phyloP scores from a whole-genome alignment of 2,888 invertebrate species.

The Caenorhabditis sp. region DNA sequence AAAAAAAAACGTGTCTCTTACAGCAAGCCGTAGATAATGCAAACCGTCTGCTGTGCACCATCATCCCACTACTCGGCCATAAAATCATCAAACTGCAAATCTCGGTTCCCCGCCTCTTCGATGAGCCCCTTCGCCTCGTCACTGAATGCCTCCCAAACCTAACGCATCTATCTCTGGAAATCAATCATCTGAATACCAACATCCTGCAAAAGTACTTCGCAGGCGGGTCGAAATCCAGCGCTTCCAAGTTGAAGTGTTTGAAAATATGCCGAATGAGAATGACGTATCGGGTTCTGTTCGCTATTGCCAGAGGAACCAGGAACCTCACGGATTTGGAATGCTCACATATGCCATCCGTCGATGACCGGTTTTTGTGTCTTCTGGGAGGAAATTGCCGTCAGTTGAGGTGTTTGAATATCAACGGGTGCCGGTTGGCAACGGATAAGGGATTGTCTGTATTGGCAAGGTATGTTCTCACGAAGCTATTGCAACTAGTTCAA shows the following conservation, averaged over 20 bases:
- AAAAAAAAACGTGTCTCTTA: neutral
- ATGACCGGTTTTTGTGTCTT: conserved; percentile 81
- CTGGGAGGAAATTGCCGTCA: conserved; percentile 80
- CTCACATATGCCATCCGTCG: conserved; percentile 82
- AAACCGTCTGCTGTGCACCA: conserved; percentile 75
- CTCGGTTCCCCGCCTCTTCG: conserved; percentile 76
- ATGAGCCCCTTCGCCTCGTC: conserved; percentile 75
- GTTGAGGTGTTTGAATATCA: conserved; percentile 79
- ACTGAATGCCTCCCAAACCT: conserved; percentile 77
- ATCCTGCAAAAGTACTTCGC: conserved; percentile 77
- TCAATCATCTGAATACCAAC: conserved; percentile 76
- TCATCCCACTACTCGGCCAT: conserved; percentile 76
- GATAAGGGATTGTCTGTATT: conserved; percentile 82
- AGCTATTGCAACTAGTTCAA: too few relatives aligned
- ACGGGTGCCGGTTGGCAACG: conserved; percentile 81
- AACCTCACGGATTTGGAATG: conserved; percentile 80
- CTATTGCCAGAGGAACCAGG: conserved; percentile 81
- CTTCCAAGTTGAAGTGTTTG: conserved; percentile 73
- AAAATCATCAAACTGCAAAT: conserved; percentile 80
- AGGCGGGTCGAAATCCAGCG: conserved; percentile 70
- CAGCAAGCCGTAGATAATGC: conserved; percentile 79
- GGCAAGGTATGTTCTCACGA: conserved; percentile 74
- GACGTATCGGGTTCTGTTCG: conserved; percentile 80
- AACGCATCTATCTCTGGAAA: conserved; percentile 78
- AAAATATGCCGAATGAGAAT: conserved; percentile 79